Conservation (phyloP, 2,888 invertebrate species). For the Patella pellucida region DNA sequence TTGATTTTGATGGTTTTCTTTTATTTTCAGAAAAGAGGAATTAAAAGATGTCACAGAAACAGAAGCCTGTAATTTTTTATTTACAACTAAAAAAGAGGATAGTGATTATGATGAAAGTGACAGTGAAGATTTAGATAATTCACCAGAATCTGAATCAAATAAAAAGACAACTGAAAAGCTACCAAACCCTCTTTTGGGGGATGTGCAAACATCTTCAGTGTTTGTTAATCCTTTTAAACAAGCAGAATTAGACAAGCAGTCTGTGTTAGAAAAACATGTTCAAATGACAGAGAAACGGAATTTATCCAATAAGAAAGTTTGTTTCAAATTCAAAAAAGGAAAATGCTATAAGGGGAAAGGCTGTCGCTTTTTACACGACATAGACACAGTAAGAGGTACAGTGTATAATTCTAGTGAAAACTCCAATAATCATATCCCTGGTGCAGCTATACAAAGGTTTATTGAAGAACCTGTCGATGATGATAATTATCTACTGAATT, state of each 20-base stretch:
- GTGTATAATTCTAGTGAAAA: constrained; percentile 6
- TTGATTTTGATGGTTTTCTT: too few species aligned
- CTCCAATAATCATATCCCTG: background rate
- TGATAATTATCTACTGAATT: constrained; percentile 70
- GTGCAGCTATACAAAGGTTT: constrained; percentile 16
- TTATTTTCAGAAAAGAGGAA: too few species aligned
- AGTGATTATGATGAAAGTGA: constrained; percentile 8
- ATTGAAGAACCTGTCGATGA: constrained; percentile 46
- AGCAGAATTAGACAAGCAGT: constrained; percentile 88
- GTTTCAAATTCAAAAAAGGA: constrained; percentile 93
- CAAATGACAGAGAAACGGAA: constrained; percentile 81
- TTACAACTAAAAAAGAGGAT: background rate
- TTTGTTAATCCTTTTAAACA: constrained; percentile 89
- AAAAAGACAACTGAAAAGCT: constrained; percentile 31
- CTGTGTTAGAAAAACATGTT: constrained; percentile 90
- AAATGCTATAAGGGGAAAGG: constrained; percentile 91
- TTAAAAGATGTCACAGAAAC: too few species aligned
- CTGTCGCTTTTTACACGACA: constrained; percentile 88
- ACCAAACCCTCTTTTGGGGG: constrained; percentile 44
- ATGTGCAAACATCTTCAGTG: constrained; percentile 76
- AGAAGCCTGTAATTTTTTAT: constrained; percentile 10
- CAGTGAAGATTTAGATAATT: background rate
- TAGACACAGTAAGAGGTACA: constrained; percentile 21
- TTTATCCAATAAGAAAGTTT: constrained; percentile 86
- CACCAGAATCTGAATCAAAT: background rate